These are phyloP conservation scores for Philhelius pedissequus DNA, from an alignment of 2,888 invertebrate genomes.

Conservation along the genomic window DNA sequence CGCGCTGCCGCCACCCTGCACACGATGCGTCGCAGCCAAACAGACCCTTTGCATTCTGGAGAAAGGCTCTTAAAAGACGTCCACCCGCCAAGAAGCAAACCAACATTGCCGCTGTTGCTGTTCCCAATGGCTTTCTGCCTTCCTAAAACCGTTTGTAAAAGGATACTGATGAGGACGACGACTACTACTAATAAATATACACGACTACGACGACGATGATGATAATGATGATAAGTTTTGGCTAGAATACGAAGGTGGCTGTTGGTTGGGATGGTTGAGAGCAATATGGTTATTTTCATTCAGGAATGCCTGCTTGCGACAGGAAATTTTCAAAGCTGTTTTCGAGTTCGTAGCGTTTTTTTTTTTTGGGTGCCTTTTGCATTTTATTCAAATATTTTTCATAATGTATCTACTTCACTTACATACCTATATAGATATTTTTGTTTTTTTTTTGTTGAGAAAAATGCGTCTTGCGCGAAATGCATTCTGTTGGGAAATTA, in stretches of 20 bases:
- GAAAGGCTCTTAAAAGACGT: neutral
- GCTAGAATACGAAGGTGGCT: neutral
- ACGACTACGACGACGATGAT: constrained; percentile 17
- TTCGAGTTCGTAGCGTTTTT: constrained; percentile 31
- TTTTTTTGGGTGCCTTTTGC: constrained; percentile 15
- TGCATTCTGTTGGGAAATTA: constrained; percentile 45
- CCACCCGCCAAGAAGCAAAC: too few relatives aligned
- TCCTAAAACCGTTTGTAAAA: neutral
- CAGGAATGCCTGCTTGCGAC: constrained; percentile 48
- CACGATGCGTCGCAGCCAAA: neutral
- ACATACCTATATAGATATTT: neutral
- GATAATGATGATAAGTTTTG: constrained; percentile 53
- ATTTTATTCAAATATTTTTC: constrained; percentile 1
- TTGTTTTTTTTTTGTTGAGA: neutral
- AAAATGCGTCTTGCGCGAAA: constrained; percentile 31
- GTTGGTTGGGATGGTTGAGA: neutral
- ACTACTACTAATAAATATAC: too few relatives aligned
- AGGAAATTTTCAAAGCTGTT: constrained; percentile 60
- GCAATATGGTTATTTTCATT: constrained; percentile 37
- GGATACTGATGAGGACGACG: constrained; percentile 9
- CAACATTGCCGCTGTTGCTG: constrained; percentile 9
- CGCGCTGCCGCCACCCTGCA: neutral
- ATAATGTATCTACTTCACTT: neutral
- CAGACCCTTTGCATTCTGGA: neutral
- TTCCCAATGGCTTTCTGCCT: neutral